phyloP scores from a whole-genome alignment of 2,888 invertebrate species.

The Iselma pallidipennis region DNA sequence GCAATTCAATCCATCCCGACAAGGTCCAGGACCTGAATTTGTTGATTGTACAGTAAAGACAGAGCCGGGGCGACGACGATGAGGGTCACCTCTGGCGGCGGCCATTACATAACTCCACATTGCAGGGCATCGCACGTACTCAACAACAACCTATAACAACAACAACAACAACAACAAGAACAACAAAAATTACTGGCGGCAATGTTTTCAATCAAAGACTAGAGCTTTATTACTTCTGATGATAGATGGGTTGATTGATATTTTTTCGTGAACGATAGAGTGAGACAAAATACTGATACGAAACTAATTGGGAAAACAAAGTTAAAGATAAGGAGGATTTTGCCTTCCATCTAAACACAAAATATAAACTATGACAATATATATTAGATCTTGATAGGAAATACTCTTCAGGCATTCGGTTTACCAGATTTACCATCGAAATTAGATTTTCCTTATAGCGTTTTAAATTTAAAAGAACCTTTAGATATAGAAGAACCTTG shows the following conservation, averaged over 20 bases:
- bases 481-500: no score
- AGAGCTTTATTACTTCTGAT: neutral
- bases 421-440: neutral
- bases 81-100: constrained; percentile 69
- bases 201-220: neutral
- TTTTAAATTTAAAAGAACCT: no score
- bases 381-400: neutral
- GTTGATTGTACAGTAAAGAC: constrained; percentile 50
- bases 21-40: constrained; percentile 48
- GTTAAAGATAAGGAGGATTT: neutral
- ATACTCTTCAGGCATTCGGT: neutral
- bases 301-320: neutral
- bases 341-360: neutral
- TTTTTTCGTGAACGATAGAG: neutral
- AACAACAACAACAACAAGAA: neutral
- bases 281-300: neutral
- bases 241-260: neutral
- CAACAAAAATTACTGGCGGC: neutral
- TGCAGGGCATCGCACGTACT: constrained; percentile 47
- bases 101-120: constrained; percentile 79
- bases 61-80: constrained; percentile 50
- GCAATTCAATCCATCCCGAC: constrained; percentile 45
- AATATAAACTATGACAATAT: neutral
- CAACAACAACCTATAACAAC: neutral
- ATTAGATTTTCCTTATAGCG: neutral